Evolutionary conservation across 2,888 invertebrate genomes (phyloP).

Genomic region (Mystacides longicornis): DNA sequence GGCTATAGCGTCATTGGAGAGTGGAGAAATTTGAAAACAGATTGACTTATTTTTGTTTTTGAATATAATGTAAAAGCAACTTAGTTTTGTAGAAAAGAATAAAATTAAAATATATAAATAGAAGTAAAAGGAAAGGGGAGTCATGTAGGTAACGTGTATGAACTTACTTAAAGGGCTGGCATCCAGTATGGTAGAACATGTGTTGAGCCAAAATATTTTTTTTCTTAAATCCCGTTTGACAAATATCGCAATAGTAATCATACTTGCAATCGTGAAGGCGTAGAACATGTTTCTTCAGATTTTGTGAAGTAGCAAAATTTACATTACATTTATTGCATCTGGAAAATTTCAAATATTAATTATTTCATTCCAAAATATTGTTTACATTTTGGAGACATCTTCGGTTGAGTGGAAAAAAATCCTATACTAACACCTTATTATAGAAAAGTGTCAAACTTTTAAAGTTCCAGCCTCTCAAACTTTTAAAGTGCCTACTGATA

Average conservation of each 20-base stretch:
- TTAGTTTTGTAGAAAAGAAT: not conserved
- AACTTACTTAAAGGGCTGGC: conserved; percentile 19
- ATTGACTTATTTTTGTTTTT: not conserved
- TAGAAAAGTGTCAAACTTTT: too few relatives aligned
- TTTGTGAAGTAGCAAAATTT: conserved; percentile 14
- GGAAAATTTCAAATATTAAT: not conserved
- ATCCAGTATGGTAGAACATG: conserved; percentile 19
- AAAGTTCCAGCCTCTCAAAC: too few relatives aligned
- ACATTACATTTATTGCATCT: not conserved
- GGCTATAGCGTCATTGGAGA: too few relatives aligned
- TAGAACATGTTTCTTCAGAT: conserved; percentile 18
- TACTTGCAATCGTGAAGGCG: conserved; percentile 15
- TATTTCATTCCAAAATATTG: not conserved
- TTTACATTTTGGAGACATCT: too few relatives aligned
- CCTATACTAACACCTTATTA: too few relatives aligned
- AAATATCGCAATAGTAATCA: conserved; percentile 16
- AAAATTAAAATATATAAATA: not conserved
- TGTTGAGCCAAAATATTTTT: conserved; percentile 18
- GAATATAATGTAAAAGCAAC: too few relatives aligned
- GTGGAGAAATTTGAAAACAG: too few relatives aligned
- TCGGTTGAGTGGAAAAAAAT: too few relatives aligned
- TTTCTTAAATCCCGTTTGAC: conserved; percentile 17
- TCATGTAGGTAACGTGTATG: not conserved
- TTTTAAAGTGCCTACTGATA: too few relatives aligned
- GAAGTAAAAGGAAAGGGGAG: too few relatives aligned